These are phyloP conservation scores for Setipinna tenuifilis DNA, from an alignment of 2,797 vertebrate species.

Conservation along the genomic window DNA sequence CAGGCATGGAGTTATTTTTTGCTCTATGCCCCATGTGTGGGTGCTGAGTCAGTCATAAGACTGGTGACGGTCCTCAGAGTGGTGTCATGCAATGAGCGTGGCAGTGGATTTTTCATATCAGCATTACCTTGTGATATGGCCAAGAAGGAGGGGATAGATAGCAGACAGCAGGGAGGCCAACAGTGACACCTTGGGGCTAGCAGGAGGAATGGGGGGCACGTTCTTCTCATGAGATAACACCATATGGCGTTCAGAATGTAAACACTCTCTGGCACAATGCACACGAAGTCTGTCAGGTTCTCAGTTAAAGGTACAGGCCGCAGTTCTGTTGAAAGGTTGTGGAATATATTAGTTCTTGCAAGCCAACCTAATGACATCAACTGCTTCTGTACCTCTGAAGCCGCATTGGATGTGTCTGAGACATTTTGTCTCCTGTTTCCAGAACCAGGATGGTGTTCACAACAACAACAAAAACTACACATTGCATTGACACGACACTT, in stretches of 20 bases:
- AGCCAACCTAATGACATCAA: background rate
- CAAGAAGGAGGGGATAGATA: background rate
- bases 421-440: background rate
- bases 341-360: background rate
- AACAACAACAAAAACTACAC: too few relatives aligned
- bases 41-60: too few relatives aligned
- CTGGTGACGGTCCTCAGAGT: too few relatives aligned
- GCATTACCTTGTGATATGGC: background rate
- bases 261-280: background rate
- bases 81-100: too few relatives aligned
- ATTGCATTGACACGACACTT: too few relatives aligned
- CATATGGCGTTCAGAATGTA: background rate
- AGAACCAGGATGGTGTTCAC: background rate
- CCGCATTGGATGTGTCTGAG: background rate
- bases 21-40: too few relatives aligned
- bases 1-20: too few relatives aligned
- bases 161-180: slow-evolving; percentile 13
- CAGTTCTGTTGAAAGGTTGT: background rate
- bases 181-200: background rate
- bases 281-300: background rate
- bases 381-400: background rate
- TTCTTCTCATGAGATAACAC: background rate
- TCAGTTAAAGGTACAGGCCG: background rate
- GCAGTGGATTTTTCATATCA: too few relatives aligned
- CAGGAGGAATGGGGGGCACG: background rate